Percentiles rank a stretch among this genome's conserved stretches.
Evolutionary conservation across 2,797 vertebrate species (phyloP).

Genomic region (Selene dorsalis): DNA sequence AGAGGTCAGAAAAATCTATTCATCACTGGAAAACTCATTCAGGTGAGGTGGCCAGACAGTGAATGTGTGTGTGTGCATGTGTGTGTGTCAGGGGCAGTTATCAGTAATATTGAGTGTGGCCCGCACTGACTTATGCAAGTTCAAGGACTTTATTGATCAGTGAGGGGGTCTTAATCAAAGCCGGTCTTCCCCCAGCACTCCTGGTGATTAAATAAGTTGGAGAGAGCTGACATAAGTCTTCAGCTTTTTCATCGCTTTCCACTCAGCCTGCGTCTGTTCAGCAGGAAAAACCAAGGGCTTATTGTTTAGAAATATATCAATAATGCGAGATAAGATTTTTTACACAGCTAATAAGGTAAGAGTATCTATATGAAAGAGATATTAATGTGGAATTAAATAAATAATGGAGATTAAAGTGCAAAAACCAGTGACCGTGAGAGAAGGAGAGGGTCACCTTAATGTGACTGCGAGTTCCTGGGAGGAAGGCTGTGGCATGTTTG

Average conservation of each 20-base stretch:
- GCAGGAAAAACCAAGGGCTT: not conserved
- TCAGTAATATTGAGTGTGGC: constrained; percentile 84
- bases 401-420: too few relatives aligned
- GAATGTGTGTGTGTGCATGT: constrained; percentile 42
- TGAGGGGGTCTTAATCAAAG: constrained; percentile 90
- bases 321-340: not conserved
- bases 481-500: too few relatives aligned
- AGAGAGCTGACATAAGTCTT: constrained; percentile 81
- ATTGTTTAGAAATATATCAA: not conserved
- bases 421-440: too few relatives aligned
- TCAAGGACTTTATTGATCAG: constrained; percentile 93
- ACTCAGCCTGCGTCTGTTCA: constrained; percentile 51
- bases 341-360: too few relatives aligned
- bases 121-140: constrained; percentile 88
- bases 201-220: constrained; percentile 90
- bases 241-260: constrained; percentile 80
- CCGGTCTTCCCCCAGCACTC: constrained; percentile 87
- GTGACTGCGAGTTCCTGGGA: too few relatives aligned
- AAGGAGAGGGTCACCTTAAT: too few relatives aligned
- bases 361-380: too few relatives aligned
- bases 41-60: constrained; percentile 42
- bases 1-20: constrained; percentile 52
- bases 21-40: constrained; percentile 66
- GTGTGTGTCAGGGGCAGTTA: constrained; percentile 59
- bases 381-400: too few relatives aligned